Percentiles rank a stretch among this genome's conserved stretches.
phyloP scores from a whole-genome alignment of 64 coral and sea anemone genomes.

The Montipora efflorescens region DNA sequence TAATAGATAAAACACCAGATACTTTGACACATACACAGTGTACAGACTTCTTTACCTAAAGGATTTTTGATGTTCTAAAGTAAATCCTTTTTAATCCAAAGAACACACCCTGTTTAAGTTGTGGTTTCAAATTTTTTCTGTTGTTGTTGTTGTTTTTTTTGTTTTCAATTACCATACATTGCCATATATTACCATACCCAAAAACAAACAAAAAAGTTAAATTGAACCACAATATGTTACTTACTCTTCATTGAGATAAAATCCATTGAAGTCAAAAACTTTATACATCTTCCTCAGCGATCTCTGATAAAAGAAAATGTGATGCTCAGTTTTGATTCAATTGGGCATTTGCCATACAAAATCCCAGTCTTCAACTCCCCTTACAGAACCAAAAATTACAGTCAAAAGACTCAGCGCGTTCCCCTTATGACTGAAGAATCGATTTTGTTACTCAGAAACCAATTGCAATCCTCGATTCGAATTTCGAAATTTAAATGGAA shows the following conservation, averaged over 20 bases:
- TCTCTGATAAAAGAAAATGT: conserved; percentile 23
- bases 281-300: conserved; percentile 15
- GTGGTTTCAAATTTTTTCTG: not conserved
- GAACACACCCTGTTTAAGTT: not conserved
- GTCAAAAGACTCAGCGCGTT: too few species aligned
- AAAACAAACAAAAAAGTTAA: not conserved
- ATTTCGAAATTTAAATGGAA: too few species aligned
- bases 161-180: not conserved
- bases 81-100: conserved; percentile 20
- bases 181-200: not conserved
- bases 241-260: conserved; percentile 11
- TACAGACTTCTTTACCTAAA: conserved; percentile 12
- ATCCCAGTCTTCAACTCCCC: conserved; percentile 25
- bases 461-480: too few species aligned
- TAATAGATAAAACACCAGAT: not conserved
- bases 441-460: too few species aligned
- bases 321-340: conserved; percentile 10
- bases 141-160: not conserved
- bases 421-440: too few species aligned
- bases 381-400: not conserved
- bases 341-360: conserved; percentile 11
- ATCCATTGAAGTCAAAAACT: conserved; percentile 35
- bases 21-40: not conserved
- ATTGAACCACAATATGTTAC: conserved; percentile 5
- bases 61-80: not conserved